phyloP scores from a whole-genome alignment of 2,888 invertebrate genomes.

The Lithophane semibrunnea region DNA sequence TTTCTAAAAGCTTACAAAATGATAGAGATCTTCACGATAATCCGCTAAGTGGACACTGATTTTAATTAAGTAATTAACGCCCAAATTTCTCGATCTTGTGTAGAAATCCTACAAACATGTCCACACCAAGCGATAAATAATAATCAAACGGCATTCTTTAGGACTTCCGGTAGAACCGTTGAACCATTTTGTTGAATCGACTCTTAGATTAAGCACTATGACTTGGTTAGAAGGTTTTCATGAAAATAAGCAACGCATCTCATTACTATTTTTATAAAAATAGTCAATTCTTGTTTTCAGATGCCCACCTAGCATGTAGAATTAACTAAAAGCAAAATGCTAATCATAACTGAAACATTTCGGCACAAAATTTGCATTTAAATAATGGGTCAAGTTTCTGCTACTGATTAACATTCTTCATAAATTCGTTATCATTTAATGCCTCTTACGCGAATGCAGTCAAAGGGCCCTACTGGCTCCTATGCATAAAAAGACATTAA shows the following conservation, averaged over 20 bases:
- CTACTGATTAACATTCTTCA: constrained; percentile 76
- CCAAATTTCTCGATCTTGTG: constrained; percentile 29
- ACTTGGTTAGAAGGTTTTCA: constrained; percentile 33
- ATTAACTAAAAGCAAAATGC: constrained; percentile 79
- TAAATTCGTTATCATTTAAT: constrained; percentile 72
- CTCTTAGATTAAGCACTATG: constrained; percentile 14
- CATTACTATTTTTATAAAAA: constrained; percentile 28
- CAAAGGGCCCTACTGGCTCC: constrained; percentile 37
- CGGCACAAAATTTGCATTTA: constrained; percentile 52
- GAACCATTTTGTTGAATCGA: constrained; percentile 22
- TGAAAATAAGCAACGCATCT: constrained; percentile 38
- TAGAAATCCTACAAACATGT: constrained; percentile 31
- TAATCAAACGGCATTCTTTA: constrained; percentile 8
- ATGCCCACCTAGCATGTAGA: constrained; percentile 75
- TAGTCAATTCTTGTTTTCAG: constrained; percentile 59
- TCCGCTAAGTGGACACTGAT: constrained; percentile 80
- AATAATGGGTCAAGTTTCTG: constrained; percentile 62
- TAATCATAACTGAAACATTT: constrained; percentile 75
- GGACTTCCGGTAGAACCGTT: background rate
- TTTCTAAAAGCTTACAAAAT: constrained; percentile 73
- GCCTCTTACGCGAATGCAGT: constrained; percentile 71
- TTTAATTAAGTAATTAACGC: constrained; percentile 52
- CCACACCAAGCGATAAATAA: constrained; percentile 29
- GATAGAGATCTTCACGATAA: constrained; percentile 84
- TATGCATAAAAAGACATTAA: constrained; percentile 72